Percentiles rank a stretch among this genome's conserved stretches.
Conservation (phyloP, 2,888 invertebrate genomes). For the Limnephilus rhombicus region DNA sequence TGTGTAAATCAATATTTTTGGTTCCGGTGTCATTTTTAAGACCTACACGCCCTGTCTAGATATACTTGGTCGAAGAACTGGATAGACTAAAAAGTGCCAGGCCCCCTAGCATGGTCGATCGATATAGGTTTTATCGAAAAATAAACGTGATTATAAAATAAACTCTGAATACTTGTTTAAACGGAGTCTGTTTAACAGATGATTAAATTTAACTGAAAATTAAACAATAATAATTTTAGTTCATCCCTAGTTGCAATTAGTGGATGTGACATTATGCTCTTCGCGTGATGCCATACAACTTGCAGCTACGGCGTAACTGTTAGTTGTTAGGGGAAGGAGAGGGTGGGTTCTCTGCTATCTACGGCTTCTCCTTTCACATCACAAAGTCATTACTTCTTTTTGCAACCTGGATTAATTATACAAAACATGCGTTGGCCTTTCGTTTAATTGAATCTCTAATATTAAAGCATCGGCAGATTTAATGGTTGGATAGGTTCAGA, state of each 20-base stretch:
- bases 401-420: not conserved
- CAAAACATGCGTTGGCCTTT: constrained; percentile 6
- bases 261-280: constrained; percentile 21
- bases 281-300: constrained; percentile 49
- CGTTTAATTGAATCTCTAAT: not conserved
- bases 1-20: no score
- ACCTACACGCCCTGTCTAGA: no score
- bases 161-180: not conserved
- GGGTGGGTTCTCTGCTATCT: not conserved
- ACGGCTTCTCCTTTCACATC: constrained; percentile 36
- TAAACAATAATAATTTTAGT: not conserved
- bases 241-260: constrained; percentile 18
- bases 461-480: not conserved
- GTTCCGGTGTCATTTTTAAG: no score
- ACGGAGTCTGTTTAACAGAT: no score
- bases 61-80: no score
- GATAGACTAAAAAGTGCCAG: no score
- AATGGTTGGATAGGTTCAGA: not conserved
- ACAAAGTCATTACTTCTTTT: constrained; percentile 10
- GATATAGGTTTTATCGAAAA: no score
- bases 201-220: no score
- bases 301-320: constrained; percentile 11
- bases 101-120: no score
- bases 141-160: no score
- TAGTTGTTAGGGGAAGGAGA: not conserved